A percentile compares a stretch with the other conserved stretches of the same genome.
Conservation (phyloP, 2,888 invertebrate species). For the Mimas tiliae region DNA sequence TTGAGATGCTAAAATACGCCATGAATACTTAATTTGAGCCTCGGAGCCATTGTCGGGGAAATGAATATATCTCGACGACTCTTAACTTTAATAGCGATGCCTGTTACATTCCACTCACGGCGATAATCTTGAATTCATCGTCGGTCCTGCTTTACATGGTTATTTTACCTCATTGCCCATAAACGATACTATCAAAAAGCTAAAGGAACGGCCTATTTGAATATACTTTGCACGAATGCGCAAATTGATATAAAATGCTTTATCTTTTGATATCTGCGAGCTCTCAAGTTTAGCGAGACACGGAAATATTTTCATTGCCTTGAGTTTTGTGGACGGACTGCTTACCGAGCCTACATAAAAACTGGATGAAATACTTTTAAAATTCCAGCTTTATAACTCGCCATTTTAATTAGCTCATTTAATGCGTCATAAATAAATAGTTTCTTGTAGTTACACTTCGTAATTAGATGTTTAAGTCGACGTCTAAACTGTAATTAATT, state of each 20-base stretch:
- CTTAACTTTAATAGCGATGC: conserved; percentile 47
- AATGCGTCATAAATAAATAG: conserved; percentile 8
- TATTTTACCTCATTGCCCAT: conserved; percentile 67
- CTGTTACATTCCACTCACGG: conserved; percentile 58
- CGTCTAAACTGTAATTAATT: conserved; percentile 1
- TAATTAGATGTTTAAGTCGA: conserved; percentile 17
- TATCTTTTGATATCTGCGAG: conserved; percentile 66
- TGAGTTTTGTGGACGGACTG: conserved; percentile 6
- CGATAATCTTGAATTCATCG: conserved; percentile 49
- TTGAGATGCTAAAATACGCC: neutral
- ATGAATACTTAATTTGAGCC: conserved; percentile 20
- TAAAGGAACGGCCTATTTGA: conserved; percentile 71
- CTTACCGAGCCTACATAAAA: conserved; percentile 10
- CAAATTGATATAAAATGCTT: conserved; percentile 82
- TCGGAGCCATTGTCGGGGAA: conserved; percentile 26
- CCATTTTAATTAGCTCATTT: conserved; percentile 21
- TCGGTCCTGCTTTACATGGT: conserved; percentile 65
- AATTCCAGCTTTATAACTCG: conserved; percentile 5
- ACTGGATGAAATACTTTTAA: conserved; percentile 8
- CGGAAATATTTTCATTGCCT: conserved; percentile 33
- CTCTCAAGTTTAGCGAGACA: conserved; percentile 42
- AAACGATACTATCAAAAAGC: conserved; percentile 77
- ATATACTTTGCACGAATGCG: conserved; percentile 79
- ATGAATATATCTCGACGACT: conserved; percentile 39
- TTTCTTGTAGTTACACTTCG: neutral